Base-by-base conservation (phyloP, 37 sponge, comb jelly and placozoan species). In the Cladorhizidae sp. region DNA sequence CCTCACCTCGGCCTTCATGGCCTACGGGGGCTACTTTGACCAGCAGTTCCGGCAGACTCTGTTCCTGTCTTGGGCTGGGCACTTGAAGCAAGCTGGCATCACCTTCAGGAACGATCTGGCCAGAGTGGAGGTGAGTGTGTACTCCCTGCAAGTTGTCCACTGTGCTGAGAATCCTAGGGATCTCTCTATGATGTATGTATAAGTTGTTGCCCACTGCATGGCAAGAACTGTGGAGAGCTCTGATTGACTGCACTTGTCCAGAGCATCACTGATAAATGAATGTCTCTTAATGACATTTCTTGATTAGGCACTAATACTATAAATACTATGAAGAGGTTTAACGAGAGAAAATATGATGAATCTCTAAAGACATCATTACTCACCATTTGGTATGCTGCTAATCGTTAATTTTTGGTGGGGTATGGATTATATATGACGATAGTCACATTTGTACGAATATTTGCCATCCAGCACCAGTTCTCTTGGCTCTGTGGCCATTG, bases 1-100 rank as follows among this genome's bases (percentile, higher is more conserved):
- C 67, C 94, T 98, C 35, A 89, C 94, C 1, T 83, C 94, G 12
- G 96, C 96, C 29, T 98, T 98, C 87, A 91, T 98, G 88, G 98
- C 98, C 29, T 98, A 98, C 78, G 96, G 83, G 28, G 98, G 95
- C 25, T 67, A 82, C 76, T 95, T 95, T 86, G 96, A 95, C 72
- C 98, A 98, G 79, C 88, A 88, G 42, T 88, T 98, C 74, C 77
- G 96, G 35, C 82, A 85, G 32, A 89, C 45, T 54, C 80, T 98
- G 45, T 95, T 93, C 78, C 40, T 85, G 7, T 85, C 90, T 35
- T 98, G 95, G 96, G 80, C 80, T 1, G 40, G 79, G 9, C 97
- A 97, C 40, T 57, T 97, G 62, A 78, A 92, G 73, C 89, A 93
- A 29, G 94, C 96, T 57, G 76, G 81, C 54, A 64, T 98, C 42